These are phyloP conservation scores for Amblyopsis rosae DNA, from an alignment of 2,113 vertebrate genomes.

Conservation along the genomic window DNA sequence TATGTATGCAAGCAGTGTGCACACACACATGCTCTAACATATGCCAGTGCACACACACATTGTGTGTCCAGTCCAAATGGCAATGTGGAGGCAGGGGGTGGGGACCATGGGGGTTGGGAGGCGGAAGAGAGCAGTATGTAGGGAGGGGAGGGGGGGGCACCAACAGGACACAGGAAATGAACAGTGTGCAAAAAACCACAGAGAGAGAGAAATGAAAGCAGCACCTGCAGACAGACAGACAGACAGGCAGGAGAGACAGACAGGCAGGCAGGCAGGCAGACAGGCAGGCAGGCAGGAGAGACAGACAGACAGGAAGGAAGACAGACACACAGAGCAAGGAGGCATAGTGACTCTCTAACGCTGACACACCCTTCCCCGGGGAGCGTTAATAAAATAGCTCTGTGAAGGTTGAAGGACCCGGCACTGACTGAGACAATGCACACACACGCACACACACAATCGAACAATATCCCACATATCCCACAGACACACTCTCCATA, in stretches of 20 bases:
- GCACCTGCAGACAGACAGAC: not conserved
- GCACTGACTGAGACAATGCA: slow-evolving; percentile 29
- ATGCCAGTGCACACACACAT: slow-evolving; percentile 22
- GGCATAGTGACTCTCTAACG: not conserved
- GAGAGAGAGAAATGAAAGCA: not conserved
- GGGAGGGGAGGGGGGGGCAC: slow-evolving; percentile 6
- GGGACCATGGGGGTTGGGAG: slow-evolving; percentile 41
- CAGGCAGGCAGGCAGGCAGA: not conserved
- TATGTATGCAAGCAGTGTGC: not conserved
- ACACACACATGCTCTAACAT: slow-evolving; percentile 5
- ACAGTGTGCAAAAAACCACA: not conserved
- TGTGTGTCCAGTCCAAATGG: slow-evolving; percentile 54
- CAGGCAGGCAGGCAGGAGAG: not conserved
- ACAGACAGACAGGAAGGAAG: not conserved
- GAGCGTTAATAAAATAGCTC: slow-evolving; percentile 43
- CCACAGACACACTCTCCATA: not conserved
- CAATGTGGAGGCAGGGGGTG: slow-evolving; percentile 46
- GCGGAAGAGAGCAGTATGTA: slow-evolving; percentile 19
- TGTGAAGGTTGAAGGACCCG: slow-evolving; percentile 19
- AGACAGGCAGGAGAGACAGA: not conserved
- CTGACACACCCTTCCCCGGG: not conserved
- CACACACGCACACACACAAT: not conserved
- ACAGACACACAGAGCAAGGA: not conserved
- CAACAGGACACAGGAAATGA: not conserved
- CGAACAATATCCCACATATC: not conserved